Evolutionary conservation across 1,140 invertebrate species (phyloP), one percentile per base, ranked within the genome.

Genomic region (Drosophila leontia): DNA sequence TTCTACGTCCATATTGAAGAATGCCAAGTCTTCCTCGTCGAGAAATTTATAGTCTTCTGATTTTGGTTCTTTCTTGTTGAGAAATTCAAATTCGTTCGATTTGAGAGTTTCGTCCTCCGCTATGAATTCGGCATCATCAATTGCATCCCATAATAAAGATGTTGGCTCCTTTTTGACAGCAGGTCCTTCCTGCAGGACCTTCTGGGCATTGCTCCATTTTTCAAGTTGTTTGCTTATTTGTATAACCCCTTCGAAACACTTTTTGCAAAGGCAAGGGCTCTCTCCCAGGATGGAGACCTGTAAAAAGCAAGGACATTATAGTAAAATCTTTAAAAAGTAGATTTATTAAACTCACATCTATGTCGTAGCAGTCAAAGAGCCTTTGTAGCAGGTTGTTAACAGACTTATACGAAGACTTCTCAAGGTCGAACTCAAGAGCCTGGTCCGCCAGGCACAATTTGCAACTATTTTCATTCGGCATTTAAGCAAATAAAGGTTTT

Each of bases 291-390:
- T 17, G 3, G 51, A 53, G 11, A 35, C 32, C 51, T 53, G 15
- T 35, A 13, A 5, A 17, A 19, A 8, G 0, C 26, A 0, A 34
- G 35, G 12, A 4, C 12, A 12, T 19, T 13, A 19, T 19, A 4
- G 15, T 4, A 7, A 13, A 17, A 19, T 15, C 0, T 23, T 6
- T 15, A 35, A 0, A 13, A 35, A 17, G 32, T 23, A 15, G 7
- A 15, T 6, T 37, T 12, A 29, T 13, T 7, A 15, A 11, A 47
- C 23, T 53, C 37, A 76, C 75, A 67, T 76, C 44, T 19, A 77
- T 68, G 7, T 76, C 44, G 63, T 77, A 77, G n/a, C 47, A 60
- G 3, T 56, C 32, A 11, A 77, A 60, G 3, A 77, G 56, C 35
- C 19, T 34, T 29, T 61, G 56, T 17, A 77, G 23, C 17, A 77